Evolutionary conservation across 2,888 invertebrate genomes (phyloP).

Genomic region (Leptothorax acervorum): DNA sequence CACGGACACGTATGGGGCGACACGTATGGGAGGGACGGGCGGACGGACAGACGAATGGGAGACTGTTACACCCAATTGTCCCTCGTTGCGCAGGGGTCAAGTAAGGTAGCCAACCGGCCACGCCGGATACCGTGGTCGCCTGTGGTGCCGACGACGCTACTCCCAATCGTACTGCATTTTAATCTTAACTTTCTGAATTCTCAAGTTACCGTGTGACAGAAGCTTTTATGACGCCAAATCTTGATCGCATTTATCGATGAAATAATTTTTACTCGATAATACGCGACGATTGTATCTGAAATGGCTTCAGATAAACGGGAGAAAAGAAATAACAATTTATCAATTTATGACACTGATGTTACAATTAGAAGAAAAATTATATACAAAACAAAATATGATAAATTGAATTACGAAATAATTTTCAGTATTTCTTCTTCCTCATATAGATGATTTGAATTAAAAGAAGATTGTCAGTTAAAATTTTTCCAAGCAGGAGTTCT

Average conservation of each 20-base stretch:
- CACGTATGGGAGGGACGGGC: conserved; percentile 70
- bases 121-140: conserved; percentile 80
- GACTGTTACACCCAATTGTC: conserved; percentile 86
- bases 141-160: conserved; percentile 57
- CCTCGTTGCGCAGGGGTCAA: conserved; percentile 85
- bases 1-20: conserved; percentile 63
- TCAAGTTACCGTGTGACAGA: neutral
- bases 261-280: neutral
- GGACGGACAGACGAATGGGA: conserved; percentile 83
- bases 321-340: neutral
- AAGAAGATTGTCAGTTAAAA: neutral
- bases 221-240: neutral
- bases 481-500: neutral
- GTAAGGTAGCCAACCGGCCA: conserved; percentile 83
- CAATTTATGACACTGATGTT: neutral
- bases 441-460: neutral
- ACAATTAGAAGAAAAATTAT: neutral
- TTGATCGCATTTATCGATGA: neutral
- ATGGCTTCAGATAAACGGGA: neutral
- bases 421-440: neutral
- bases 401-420: neutral
- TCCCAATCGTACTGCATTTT: conserved; percentile 35
- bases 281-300: neutral
- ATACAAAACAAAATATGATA: neutral
- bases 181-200: conserved; percentile 4